These are phyloP conservation scores for Spheniscus mendiculus DNA, from an alignment of 2,113 vertebrate species.

Conservation along the genomic window DNA sequence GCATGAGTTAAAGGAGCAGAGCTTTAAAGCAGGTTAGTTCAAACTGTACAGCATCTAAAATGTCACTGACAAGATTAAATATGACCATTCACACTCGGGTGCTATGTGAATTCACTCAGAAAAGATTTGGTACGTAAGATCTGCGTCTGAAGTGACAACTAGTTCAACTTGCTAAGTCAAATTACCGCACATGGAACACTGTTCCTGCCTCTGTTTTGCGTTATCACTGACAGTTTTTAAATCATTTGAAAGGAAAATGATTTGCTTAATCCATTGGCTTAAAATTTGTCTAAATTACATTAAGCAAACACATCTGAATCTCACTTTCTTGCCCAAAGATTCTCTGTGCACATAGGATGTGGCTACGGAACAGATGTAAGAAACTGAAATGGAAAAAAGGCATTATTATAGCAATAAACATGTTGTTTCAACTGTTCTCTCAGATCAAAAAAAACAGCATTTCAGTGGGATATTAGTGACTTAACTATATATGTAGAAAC, in stretches of 20 bases:
- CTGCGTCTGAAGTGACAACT: background rate
- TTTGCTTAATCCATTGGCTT: background rate
- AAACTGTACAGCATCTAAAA: conserved; percentile 55
- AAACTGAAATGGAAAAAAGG: background rate
- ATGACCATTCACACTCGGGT: conserved; percentile 3
- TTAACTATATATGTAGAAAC: background rate
- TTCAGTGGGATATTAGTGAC: background rate
- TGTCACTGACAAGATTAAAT: conserved; percentile 45
- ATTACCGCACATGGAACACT: background rate
- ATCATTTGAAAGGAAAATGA: background rate
- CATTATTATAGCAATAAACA: background rate
- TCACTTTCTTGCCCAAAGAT: background rate
- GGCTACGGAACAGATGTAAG: background rate
- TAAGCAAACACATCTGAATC: background rate
- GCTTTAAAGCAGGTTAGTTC: conserved; percentile 54
- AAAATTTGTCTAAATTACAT: background rate
- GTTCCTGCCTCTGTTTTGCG: background rate
- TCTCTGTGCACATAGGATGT: background rate
- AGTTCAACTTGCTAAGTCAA: background rate
- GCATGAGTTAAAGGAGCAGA: conserved; percentile 53
- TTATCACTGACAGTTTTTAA: background rate
- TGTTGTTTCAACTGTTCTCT: background rate
- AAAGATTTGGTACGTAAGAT: background rate
- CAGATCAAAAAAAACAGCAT: background rate
- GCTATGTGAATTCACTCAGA: background rate